These are phyloP conservation scores for Drosophila vallismaia DNA, from an alignment of 2,888 invertebrate species.

Conservation along the genomic window DNA sequence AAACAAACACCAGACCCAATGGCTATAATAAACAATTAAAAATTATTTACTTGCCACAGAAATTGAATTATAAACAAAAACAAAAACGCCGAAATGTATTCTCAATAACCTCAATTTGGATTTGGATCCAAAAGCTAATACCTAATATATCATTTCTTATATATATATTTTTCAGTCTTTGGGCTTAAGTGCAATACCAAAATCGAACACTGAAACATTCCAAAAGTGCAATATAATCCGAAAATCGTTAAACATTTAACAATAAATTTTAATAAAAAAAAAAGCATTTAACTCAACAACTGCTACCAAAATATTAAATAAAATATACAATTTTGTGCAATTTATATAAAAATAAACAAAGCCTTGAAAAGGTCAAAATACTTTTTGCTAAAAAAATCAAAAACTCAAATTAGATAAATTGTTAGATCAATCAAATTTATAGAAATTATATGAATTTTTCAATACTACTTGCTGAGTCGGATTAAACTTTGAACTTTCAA, in stretches of 20 bases:
- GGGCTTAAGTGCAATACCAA: constrained; percentile 58
- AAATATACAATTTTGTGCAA: constrained; percentile 41
- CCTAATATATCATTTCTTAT: constrained; percentile 10
- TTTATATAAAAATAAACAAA: constrained; percentile 16
- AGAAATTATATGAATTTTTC: constrained; percentile 5
- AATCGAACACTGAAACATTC: constrained; percentile 36
- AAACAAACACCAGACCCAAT: constrained; percentile 5
- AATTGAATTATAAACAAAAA: constrained; percentile 26
- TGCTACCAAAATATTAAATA: constrained; percentile 13
- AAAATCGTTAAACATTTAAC: constrained; percentile 21
- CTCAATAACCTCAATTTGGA: constrained; percentile 18
- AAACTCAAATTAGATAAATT: constrained; percentile 33
- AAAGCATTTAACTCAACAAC: constrained; percentile 33
- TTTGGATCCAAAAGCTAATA: neutral
- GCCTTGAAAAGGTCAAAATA: constrained; percentile 28
- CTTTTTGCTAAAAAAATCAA: constrained; percentile 34
- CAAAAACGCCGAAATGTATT: constrained; percentile 7
- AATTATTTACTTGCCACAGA: constrained; percentile 32
- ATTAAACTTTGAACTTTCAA: constrained; percentile 25
- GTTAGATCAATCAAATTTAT: constrained; percentile 31
- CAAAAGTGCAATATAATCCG: constrained; percentile 34
- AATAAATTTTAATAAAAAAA: constrained; percentile 7
- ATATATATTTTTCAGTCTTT: constrained; percentile 44
- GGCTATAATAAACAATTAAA: constrained; percentile 41
- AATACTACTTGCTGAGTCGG: constrained; percentile 33